Percentiles rank a stretch among this genome's conserved stretches.
Evolutionary conservation across 2,888 invertebrate species (phyloP).

Genomic region (Meta bourneti): DNA sequence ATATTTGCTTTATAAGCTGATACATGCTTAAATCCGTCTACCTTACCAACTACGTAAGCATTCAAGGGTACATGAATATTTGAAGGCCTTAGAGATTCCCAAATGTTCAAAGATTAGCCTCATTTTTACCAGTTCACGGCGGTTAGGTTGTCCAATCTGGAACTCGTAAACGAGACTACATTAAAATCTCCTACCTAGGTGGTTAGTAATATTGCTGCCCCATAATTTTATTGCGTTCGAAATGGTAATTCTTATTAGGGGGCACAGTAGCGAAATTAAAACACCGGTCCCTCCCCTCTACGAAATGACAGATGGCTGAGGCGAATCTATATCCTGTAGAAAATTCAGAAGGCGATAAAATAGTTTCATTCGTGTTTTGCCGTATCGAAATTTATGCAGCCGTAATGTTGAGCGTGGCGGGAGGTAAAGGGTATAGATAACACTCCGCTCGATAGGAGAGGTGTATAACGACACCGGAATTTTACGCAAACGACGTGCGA

Average conservation of each 20-base stretch:
- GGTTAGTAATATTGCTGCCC: conserved; percentile 14
- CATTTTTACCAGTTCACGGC: conserved; percentile 7
- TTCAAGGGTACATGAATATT: no score
- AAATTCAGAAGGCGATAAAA: conserved; percentile 66
- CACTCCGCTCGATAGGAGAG: conserved; percentile 52
- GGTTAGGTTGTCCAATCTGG: background rate
- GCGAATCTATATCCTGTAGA: conserved; percentile 48
- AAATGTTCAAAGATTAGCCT: background rate
- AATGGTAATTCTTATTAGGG: conserved; percentile 26
- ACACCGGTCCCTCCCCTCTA: conserved; percentile 9
- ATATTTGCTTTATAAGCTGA: no score
- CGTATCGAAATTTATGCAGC: conserved; percentile 73
- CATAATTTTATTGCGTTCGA: conserved; percentile 46
- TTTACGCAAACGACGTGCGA: conserved; percentile 73
- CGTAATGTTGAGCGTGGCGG: conserved; percentile 41
- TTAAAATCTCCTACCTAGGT: conserved; percentile 30
- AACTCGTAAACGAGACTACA: conserved; percentile 32
- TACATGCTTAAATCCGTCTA: no score
- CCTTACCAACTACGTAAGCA: no score
- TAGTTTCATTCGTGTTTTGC: conserved; percentile 66
- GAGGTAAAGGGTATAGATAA: conserved; percentile 58
- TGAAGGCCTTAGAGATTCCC: no score
- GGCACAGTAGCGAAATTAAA: conserved; percentile 50
- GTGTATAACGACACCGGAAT: conserved; percentile 70
- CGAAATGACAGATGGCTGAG: conserved; percentile 34